phyloP scores from a whole-genome alignment of 2,888 invertebrate species.

The Mesochorus sp. region DNA sequence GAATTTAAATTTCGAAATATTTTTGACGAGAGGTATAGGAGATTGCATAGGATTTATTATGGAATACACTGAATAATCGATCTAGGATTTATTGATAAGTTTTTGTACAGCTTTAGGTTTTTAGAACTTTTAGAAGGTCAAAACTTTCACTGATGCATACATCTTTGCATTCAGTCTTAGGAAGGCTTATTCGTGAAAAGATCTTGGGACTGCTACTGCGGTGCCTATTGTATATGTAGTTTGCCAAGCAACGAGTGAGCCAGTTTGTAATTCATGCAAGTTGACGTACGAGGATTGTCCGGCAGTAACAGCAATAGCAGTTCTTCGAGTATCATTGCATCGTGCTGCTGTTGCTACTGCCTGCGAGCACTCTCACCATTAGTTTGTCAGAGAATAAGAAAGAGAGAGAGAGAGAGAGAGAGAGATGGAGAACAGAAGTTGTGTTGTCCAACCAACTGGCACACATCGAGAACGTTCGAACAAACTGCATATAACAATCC shows the following conservation, averaged over 20 bases:
- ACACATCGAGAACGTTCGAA: constrained; percentile 41
- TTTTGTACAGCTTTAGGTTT: no score
- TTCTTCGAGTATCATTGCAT: constrained; percentile 62
- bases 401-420: neutral
- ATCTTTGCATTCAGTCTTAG: constrained; percentile 30
- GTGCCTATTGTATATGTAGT: constrained; percentile 15
- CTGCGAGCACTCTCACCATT: constrained; percentile 42
- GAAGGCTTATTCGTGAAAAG: constrained; percentile 35
- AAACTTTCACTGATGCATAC: no score
- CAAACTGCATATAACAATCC: constrained; percentile 26
- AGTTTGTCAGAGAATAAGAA: constrained; percentile 30
- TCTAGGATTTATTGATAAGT: no score
- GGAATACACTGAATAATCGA: no score
- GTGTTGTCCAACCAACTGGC: constrained; percentile 43
- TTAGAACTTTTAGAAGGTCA: no score
- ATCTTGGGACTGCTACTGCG: constrained; percentile 1
- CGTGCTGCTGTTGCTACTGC: constrained; percentile 18
- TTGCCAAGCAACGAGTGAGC: constrained; percentile 55
- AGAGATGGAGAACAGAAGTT: constrained; percentile 5
- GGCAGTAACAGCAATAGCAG: constrained; percentile 65
- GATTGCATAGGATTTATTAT: no score
- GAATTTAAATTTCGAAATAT: no score
- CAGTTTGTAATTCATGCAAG: constrained; percentile 74
- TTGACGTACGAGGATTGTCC: constrained; percentile 76
- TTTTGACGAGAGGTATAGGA: no score